Evolutionary conservation across 2,113 vertebrate genomes (phyloP).

Genomic region (Phaethon lepturus): DNA sequence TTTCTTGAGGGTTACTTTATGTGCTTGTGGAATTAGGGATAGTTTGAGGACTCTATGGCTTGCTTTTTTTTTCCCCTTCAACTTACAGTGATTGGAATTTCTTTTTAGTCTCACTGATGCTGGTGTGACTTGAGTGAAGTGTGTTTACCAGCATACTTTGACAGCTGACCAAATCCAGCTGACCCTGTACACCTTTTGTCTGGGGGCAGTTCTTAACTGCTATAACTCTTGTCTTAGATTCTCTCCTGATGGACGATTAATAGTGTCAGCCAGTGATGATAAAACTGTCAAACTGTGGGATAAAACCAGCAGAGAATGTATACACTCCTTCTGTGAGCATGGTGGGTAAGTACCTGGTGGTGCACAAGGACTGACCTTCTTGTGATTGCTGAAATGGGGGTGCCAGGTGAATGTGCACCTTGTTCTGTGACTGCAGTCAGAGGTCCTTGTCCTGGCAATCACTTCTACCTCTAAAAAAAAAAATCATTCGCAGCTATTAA

Average conservation of each 20-base stretch:
- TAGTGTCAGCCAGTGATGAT: constrained; percentile 94
- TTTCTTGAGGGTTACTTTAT: neutral
- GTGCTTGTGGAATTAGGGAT: neutral
- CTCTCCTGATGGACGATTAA: constrained; percentile 92
- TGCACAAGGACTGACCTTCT: fast-evolving
- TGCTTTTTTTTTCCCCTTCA: neutral
- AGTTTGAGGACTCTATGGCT: neutral
- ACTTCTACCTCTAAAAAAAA: neutral
- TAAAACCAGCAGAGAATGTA: constrained; percentile 91
- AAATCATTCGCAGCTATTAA: neutral
- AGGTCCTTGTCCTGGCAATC: neutral
- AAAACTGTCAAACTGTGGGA: constrained; percentile 97
- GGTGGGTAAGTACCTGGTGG: constrained; percentile 82
- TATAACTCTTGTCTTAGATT: constrained; percentile 78
- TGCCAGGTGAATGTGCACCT: neutral
- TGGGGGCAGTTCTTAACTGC: neutral
- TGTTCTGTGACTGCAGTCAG: neutral
- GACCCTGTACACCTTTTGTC: fast-evolving
- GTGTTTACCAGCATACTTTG: neutral
- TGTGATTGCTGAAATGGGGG: neutral
- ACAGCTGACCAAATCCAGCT: neutral
- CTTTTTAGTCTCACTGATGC: neutral
- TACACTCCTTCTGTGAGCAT: constrained; percentile 94
- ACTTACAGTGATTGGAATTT: fast-evolving
- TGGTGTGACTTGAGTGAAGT: neutral